A percentile compares a stretch with the other conserved stretches of the same genome.
These are phyloP conservation scores for Scaptomyza montana DNA, from an alignment of 1,140 invertebrate species.

Conservation along the genomic window DNA sequence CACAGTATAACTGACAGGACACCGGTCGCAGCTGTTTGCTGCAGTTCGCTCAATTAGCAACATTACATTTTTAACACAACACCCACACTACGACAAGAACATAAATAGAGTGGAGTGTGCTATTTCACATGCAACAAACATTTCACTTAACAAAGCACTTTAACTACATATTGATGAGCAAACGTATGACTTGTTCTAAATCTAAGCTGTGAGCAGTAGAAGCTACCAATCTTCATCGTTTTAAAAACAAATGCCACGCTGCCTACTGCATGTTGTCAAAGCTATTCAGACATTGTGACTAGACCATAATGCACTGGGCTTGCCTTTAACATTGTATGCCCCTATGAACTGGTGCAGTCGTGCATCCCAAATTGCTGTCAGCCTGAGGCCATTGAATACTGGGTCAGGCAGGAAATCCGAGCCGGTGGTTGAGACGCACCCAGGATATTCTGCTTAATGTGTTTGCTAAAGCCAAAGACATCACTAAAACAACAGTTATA, in stretches of 20 bases:
- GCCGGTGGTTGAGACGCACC: slow-evolving; percentile 38
- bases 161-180: no score
- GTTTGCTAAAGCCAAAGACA: slow-evolving; percentile 57
- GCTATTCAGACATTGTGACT: slow-evolving; percentile 3
- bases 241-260: no score
- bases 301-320: slow-evolving; percentile 6
- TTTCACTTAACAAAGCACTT: neutral
- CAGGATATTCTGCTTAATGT: slow-evolving; percentile 73
- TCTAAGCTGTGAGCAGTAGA: no score
- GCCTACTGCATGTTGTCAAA: no score
- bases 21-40: slow-evolving; percentile 27
- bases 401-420: slow-evolving; percentile 46
- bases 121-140: neutral
- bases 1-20: slow-evolving; percentile 41
- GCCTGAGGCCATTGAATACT: slow-evolving; percentile 25
- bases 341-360: slow-evolving; percentile 62
- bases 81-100: slow-evolving; percentile 20
- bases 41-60: slow-evolving; percentile 71
- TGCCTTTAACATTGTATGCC: slow-evolving; percentile 57
- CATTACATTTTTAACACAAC: slow-evolving; percentile 64
- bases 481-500: slow-evolving; percentile 49
- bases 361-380: slow-evolving; percentile 76
- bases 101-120: neutral
- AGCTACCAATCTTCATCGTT: no score
- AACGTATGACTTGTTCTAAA: no score